Evolutionary conservation across 2,113 vertebrate species (phyloP).

Genomic region (Bambusicola thoracicus): DNA sequence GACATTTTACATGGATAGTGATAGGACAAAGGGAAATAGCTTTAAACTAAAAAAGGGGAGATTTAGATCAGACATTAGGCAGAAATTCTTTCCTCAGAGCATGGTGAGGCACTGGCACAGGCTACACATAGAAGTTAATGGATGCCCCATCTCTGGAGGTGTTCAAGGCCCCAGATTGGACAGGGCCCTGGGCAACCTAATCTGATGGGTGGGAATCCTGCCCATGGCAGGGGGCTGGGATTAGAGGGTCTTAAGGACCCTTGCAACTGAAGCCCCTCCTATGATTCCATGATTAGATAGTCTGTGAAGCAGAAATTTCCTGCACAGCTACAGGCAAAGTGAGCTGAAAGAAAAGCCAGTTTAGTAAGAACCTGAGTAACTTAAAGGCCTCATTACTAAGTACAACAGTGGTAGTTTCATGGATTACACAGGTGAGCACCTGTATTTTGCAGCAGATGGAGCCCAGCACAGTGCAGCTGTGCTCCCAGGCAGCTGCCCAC

Average conservation of each 20-base stretch:
- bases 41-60: neutral
- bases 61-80: neutral
- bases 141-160: too few species aligned
- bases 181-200: neutral
- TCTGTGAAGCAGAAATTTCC: neutral
- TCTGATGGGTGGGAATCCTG: neutral
- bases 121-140: neutral
- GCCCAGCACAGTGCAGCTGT: too few species aligned
- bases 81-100: neutral
- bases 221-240: neutral
- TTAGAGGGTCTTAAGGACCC: too few species aligned
- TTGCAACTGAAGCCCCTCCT: neutral
- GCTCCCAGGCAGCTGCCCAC: neutral
- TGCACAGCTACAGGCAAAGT: neutral
- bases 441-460: neutral
- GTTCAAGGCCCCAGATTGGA: neutral
- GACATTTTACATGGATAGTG: too few species aligned
- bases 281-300: neutral
- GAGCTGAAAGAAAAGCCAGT: neutral
- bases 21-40: neutral
- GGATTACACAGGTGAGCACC: rapidly evolving
- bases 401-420: rapidly evolving
- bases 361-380: neutral
- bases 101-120: too few species aligned
- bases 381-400: neutral